These are phyloP conservation scores for Melanotaenia parkinsoni DNA, from an alignment of 2,797 vertebrate species.

Conservation along the genomic window DNA sequence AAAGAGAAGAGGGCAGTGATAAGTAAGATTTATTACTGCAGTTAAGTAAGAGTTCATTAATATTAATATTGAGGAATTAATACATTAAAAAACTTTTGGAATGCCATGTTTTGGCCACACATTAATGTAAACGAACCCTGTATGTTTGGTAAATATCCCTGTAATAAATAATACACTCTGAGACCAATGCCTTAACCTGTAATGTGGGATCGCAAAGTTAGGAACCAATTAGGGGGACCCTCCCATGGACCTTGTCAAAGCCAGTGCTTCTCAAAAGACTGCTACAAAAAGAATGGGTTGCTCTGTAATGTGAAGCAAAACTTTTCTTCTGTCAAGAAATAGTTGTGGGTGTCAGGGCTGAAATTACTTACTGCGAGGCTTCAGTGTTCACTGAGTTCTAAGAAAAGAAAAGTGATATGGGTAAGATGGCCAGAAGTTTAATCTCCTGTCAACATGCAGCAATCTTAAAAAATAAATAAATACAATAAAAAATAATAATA, in stretches of 20 bases:
- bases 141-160: background rate
- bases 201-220: constrained; percentile 3
- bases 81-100: background rate
- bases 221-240: constrained; percentile 1
- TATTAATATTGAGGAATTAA: too few relatives aligned
- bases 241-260: constrained; percentile 2
- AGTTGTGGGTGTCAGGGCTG: background rate
- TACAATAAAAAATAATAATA: background rate
- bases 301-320: constrained; percentile 1
- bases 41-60: too few relatives aligned
- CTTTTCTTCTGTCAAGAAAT: background rate
- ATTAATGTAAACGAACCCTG: background rate
- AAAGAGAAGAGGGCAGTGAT: background rate
- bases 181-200: constrained; percentile 6
- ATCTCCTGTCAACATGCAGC: constrained; percentile 41
- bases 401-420: constrained; percentile 40
- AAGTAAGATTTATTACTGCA: background rate
- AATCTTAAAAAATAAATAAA: background rate
- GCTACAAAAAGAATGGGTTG: background rate
- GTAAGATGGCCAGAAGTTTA: constrained; percentile 40
- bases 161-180: background rate
- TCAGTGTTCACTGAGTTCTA: constrained; percentile 51
- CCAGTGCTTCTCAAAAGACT: background rate
- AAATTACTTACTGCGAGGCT: constrained; percentile 68
- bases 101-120: background rate